Conservation (phyloP, 2,113 vertebrate species). For the Otis tarda region DNA sequence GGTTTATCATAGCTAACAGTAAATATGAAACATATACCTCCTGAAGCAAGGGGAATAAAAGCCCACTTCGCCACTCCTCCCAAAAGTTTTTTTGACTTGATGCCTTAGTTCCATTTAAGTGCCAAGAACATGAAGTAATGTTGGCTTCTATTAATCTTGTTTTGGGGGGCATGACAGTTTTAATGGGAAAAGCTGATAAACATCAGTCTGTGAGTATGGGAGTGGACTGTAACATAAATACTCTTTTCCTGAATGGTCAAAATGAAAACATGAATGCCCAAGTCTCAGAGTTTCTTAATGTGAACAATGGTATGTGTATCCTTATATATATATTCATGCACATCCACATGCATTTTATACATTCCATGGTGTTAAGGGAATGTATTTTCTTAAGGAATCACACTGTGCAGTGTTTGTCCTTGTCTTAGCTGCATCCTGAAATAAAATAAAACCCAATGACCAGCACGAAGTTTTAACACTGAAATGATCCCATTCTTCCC, state of each 20-base stretch:
- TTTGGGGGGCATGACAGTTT: slow-evolving; percentile 74
- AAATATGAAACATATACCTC: slow-evolving; percentile 35
- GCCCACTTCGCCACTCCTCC: slow-evolving; percentile 24
- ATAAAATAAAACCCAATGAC: slow-evolving; percentile 28
- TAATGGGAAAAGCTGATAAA: slow-evolving; percentile 78
- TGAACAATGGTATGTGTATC: slow-evolving; percentile 51
- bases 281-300: slow-evolving; percentile 25
- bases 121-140: slow-evolving; percentile 76
- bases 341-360: slow-evolving; percentile 25
- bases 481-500: slow-evolving; percentile 26
- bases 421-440: slow-evolving; percentile 3
- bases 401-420: slow-evolving; percentile 38
- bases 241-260: slow-evolving; percentile 58
- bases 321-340: background rate
- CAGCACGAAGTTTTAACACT: background rate
- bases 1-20: slow-evolving; percentile 36
- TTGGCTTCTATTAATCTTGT: slow-evolving; percentile 75
- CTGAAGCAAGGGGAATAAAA: background rate
- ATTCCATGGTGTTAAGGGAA: slow-evolving; percentile 33
- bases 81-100: slow-evolving; percentile 59
- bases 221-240: slow-evolving; percentile 74
- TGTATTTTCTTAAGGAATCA: slow-evolving; percentile 44
- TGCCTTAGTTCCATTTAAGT: slow-evolving; percentile 69
- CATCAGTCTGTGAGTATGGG: slow-evolving; percentile 75
- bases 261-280: slow-evolving; percentile 55